Conservation (phyloP, 2,113 vertebrate genomes). For the Thalassarche chlororhynchos region DNA sequence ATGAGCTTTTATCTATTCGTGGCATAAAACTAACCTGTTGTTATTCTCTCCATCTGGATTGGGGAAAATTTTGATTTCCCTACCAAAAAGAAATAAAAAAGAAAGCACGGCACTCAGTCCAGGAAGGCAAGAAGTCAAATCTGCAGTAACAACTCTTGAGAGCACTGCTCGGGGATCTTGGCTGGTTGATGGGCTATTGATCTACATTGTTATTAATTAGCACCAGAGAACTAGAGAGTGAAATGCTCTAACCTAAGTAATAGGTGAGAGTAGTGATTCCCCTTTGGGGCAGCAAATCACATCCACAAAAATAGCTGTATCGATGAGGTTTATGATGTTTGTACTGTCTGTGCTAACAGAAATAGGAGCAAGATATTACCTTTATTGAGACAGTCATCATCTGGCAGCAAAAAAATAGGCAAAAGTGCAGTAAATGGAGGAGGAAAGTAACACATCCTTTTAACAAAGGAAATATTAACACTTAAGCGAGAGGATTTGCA, state of each 20-base stretch:
- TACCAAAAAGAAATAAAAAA: background rate
- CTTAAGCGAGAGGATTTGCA: background rate
- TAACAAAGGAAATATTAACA: background rate
- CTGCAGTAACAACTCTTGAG: background rate
- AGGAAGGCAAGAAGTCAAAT: background rate
- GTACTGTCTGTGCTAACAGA: background rate
- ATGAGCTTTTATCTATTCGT: background rate
- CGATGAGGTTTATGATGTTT: background rate
- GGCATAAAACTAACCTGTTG: background rate
- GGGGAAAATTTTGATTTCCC: background rate
- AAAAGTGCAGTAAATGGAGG: background rate
- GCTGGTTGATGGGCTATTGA: background rate
- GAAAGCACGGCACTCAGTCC: background rate
- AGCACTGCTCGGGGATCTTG: background rate
- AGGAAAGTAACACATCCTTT: background rate
- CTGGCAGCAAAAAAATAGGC: background rate
- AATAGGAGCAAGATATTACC: background rate
- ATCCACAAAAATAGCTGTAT: background rate
- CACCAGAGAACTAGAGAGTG: background rate
- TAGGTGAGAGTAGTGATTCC: background rate
- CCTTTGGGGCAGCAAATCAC: background rate
- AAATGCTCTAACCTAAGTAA: background rate
- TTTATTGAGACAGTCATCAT: background rate
- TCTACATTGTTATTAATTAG: background rate
- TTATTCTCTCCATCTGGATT: background rate